Percentiles rank a stretch among this genome's conserved stretches.
These are phyloP conservation scores for Scaptodrosophila latifasciaeformis DNA, from an alignment of 2,888 invertebrate species.

Conservation along the genomic window DNA sequence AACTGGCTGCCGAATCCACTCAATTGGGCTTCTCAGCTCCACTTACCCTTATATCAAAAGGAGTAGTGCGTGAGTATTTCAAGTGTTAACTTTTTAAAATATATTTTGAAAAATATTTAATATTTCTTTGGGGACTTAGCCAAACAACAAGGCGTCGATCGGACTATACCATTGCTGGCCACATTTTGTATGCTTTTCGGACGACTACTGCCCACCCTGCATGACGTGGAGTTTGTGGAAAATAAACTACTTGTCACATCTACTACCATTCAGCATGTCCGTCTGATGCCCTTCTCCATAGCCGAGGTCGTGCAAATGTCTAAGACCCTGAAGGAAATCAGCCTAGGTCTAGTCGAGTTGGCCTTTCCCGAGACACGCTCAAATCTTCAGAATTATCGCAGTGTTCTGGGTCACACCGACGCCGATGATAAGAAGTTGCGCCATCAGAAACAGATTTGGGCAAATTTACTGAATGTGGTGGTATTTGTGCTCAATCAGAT, in stretches of 20 bases:
- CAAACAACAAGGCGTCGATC: conserved; percentile 78
- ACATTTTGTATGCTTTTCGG: conserved; percentile 90
- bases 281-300: conserved; percentile 81
- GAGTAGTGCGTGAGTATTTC: conserved; percentile 74
- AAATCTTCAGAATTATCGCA: conserved; percentile 80
- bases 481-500: conserved; percentile 87
- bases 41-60: conserved; percentile 73
- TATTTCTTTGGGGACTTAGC: conserved; percentile 54
- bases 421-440: conserved; percentile 71
- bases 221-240: conserved; percentile 89
- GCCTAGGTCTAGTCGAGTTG: conserved; percentile 88
- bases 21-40: conserved; percentile 74
- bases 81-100: not conserved
- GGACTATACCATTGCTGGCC: conserved; percentile 85
- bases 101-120: not conserved
- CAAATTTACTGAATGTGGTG: conserved; percentile 82
- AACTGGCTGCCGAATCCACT: conserved; percentile 72
- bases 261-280: conserved; percentile 53
- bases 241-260: conserved; percentile 69
- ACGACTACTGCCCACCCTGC: conserved; percentile 86
- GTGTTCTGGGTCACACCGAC: conserved; percentile 71
- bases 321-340: conserved; percentile 84
- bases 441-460: conserved; percentile 81
- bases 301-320: conserved; percentile 84
- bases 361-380: conserved; percentile 88